Percentiles rank a stretch among this genome's conserved stretches.
Evolutionary conservation across 1,140 invertebrate species (phyloP).

Genomic region (Drosophila ogumai): DNA sequence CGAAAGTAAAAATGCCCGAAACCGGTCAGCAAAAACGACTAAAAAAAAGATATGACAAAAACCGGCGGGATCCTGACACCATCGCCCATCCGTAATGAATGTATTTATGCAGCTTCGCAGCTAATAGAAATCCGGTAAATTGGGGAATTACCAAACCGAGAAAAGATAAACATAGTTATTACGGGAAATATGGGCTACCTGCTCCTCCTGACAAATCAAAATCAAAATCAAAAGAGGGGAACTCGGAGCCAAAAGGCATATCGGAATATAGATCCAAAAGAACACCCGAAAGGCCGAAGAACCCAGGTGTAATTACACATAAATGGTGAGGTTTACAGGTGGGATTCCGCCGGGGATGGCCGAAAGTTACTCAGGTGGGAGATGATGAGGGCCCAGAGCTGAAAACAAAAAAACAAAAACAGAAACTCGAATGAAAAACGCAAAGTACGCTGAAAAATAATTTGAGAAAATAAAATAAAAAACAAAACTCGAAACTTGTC

Average conservation of each 20-base stretch:
- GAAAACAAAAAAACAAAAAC: conserved; percentile 8
- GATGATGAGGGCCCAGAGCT: background rate
- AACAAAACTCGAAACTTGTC: conserved; percentile 68
- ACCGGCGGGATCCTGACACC: conserved; percentile 39
- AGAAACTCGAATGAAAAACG: conserved; percentile 55
- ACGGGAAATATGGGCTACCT: conserved; percentile 27
- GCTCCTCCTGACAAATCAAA: conserved; percentile 22
- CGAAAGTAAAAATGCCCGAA: conserved; percentile 76
- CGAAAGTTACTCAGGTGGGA: background rate
- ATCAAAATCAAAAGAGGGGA: conserved; percentile 6
- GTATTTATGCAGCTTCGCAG: conserved; percentile 22
- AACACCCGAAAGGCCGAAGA: conserved; percentile 10
- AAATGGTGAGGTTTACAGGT: conserved; percentile 11
- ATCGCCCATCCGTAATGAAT: conserved; percentile 29
- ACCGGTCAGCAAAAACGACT: conserved; percentile 50
- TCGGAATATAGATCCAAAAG: conserved; percentile 20
- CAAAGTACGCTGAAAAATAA: conserved; percentile 44
- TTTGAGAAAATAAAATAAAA: conserved; percentile 33
- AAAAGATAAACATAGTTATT: conserved; percentile 37
- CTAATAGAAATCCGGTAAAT: conserved; percentile 8
- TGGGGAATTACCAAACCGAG: conserved; percentile 23
- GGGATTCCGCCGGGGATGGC: background rate
- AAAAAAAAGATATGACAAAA: conserved; percentile 9
- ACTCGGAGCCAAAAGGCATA: conserved; percentile 18
- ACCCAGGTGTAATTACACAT: conserved; percentile 24